Evolutionary conservation across 2,888 invertebrate species (phyloP).

Genomic region (Noctua fimbriata): DNA sequence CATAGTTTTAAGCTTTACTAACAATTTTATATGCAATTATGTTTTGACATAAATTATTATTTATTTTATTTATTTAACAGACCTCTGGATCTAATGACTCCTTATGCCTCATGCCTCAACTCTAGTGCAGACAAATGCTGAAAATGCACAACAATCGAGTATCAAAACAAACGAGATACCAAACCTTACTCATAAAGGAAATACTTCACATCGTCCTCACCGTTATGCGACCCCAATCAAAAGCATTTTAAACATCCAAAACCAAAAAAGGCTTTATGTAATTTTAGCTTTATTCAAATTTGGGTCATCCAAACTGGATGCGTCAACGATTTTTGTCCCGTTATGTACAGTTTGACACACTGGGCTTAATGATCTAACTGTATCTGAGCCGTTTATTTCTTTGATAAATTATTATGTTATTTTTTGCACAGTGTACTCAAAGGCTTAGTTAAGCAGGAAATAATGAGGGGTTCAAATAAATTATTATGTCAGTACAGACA

Average conservation of each 20-base stretch:
- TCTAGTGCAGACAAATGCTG: background rate
- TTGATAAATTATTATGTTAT: constrained; percentile 46
- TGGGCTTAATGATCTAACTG: constrained; percentile 67
- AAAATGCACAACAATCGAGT: constrained; percentile 5
- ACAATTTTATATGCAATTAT: too few species aligned
- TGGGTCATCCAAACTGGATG: constrained; percentile 64
- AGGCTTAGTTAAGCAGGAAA: constrained; percentile 32
- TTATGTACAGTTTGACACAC: constrained; percentile 66
- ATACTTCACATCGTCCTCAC: constrained; percentile 45
- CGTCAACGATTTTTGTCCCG: constrained; percentile 58
- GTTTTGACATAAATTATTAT: too few species aligned
- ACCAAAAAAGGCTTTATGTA: constrained; percentile 61
- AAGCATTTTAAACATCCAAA: constrained; percentile 50
- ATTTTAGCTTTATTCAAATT: constrained; percentile 64
- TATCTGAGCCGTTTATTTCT: constrained; percentile 36
- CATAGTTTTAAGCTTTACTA: too few species aligned
- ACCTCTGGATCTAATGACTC: too few species aligned
- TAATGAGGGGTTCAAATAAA: constrained; percentile 39
- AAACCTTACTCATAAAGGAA: constrained; percentile 51
- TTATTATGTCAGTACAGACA: constrained; percentile 36
- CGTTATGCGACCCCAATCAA: constrained; percentile 63
- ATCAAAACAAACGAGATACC: constrained; percentile 19
- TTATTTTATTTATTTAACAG: too few species aligned
- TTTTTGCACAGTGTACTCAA: constrained; percentile 36
- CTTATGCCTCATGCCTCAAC: background rate